Base-by-base conservation (phyloP, 2,797 vertebrate genomes). In the Myripristis jacobus region DNA sequence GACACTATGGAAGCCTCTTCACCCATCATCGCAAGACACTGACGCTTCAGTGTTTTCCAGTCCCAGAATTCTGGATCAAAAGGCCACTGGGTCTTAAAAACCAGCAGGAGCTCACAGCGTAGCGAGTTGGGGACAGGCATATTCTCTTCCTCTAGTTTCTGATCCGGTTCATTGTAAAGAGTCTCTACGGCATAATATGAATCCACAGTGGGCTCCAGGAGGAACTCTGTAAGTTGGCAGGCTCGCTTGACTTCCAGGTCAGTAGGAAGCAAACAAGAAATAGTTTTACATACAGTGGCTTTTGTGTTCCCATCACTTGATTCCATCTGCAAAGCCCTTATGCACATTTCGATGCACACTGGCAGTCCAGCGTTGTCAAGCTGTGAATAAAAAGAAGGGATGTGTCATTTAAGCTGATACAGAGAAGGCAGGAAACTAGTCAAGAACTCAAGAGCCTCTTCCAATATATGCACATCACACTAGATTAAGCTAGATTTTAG, bases 41-140 rank as follows among this genome's bases (percentile, higher is more conserved):
- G 95, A 18, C 97, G 96, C 77, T 99, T 99, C 1, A 99, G 94
- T 44, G 96, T 96, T 92, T 98, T 98, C 98, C 98, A 99, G 91
- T 99, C 97, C 98, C 97, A 99, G 87, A 98, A 99, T 88, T 99
- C 98, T 0, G 98, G 98, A 91, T 99, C 98, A 90, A 99, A 99
- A 85, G 97, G 96, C 98, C 98, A 99, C 64, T 97, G 96, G 53
- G 95, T 98, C 95, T 99, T 99, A 82, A 99, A 94, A 62, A 98
- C 97, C 66, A 99, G 93, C 72, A 98, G 92, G 34, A 99, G 95
- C 78, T 99, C 98, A 76, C 97, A 99, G 75, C 96, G 97, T 21
- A 98, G 90, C 6, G 97, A 98, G 93, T 98, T 99, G 77, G 97
- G 94, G 85, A 99, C 94, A n/a, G 96, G 96, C 92, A 97, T 96